phyloP scores from a whole-genome alignment of 1,140 invertebrate species.

The Drosophila bocqueti region DNA sequence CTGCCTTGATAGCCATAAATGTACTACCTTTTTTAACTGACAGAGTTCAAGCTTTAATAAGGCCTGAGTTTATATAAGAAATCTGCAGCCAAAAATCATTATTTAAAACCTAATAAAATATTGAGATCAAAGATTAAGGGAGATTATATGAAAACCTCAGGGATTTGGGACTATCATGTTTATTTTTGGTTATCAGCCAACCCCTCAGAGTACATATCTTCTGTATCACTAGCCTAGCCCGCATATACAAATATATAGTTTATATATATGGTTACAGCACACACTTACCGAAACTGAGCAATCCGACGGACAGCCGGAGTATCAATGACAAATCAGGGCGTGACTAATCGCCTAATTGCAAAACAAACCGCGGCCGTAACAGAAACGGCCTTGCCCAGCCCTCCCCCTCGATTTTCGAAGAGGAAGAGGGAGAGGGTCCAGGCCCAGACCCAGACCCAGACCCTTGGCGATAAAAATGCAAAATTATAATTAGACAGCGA shows the following conservation, averaged over 20 bases:
- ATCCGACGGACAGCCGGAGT: conserved; percentile 31
- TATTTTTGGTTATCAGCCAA: conserved; percentile 3
- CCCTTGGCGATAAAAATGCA: conserved; percentile 66
- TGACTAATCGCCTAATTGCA: conserved; percentile 78
- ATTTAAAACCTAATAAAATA: neutral
- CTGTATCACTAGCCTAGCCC: conserved; percentile 24
- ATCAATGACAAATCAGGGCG: conserved; percentile 79
- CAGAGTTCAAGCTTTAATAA: neutral
- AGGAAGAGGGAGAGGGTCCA: too few species aligned
- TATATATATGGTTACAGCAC: conserved; percentile 6
- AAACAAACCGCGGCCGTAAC: conserved; percentile 48
- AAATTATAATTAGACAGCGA: conserved; percentile 76
- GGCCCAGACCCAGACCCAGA: neutral
- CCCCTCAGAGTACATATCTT: neutral
- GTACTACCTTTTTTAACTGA: neutral
- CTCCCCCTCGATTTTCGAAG: neutral
- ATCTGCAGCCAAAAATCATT: neutral
- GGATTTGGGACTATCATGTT: conserved; percentile 8
- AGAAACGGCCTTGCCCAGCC: conserved; percentile 36
- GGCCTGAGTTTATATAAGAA: neutral
- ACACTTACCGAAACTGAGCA: conserved; percentile 42
- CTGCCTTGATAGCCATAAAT: conserved; percentile 10
- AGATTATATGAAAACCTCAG: neutral
- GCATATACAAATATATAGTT: conserved; percentile 27
- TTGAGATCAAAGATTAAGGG: neutral